Conservation (phyloP, 1,140 invertebrate species). For the Oncopodura yosiiana region DNA sequence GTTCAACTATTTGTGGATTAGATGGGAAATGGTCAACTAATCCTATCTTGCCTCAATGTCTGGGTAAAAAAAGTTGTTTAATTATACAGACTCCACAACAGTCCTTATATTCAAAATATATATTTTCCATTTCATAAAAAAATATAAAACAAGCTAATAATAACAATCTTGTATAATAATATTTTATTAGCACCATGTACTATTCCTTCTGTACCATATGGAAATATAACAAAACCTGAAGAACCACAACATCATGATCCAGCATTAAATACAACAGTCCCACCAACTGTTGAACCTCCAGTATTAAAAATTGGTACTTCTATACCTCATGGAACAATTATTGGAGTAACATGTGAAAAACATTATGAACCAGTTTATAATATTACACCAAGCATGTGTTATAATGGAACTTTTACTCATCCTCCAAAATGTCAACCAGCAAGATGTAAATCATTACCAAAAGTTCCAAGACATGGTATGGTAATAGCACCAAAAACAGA, state of each 20-base stretch:
- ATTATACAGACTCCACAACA: conserved; percentile 14
- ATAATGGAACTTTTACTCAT: conserved; percentile 92
- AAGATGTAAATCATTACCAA: conserved; percentile 80
- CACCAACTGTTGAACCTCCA: not conserved
- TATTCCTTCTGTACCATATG: conserved; percentile 26
- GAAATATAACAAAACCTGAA: conserved; percentile 23
- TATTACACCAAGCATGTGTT: conserved; percentile 65
- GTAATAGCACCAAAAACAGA: conserved; percentile 92
- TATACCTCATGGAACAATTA: conserved; percentile 72
- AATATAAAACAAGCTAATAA: not conserved
- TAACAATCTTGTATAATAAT: not conserved
- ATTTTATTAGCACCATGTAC: conserved; percentile 27
- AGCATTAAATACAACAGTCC: not conserved
- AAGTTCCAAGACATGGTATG: conserved; percentile 77
- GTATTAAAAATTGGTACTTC: conserved; percentile 42
- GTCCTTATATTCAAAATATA: too few species aligned
- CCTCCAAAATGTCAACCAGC: conserved; percentile 81
- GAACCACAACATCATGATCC: not conserved
- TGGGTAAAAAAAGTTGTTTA: conserved; percentile 45
- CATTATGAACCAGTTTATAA: conserved; percentile 69
- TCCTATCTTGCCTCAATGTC: conserved; percentile 73
- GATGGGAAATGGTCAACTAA: conserved; percentile 83
- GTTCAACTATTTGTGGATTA: conserved; percentile 79
- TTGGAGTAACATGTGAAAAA: conserved; percentile 73
- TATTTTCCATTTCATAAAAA: conserved; percentile 16